Evolutionary conservation across 2,113 vertebrate genomes (phyloP), one percentile per base, ranked within the genome.

Genomic region (Echinops telfairi): DNA sequence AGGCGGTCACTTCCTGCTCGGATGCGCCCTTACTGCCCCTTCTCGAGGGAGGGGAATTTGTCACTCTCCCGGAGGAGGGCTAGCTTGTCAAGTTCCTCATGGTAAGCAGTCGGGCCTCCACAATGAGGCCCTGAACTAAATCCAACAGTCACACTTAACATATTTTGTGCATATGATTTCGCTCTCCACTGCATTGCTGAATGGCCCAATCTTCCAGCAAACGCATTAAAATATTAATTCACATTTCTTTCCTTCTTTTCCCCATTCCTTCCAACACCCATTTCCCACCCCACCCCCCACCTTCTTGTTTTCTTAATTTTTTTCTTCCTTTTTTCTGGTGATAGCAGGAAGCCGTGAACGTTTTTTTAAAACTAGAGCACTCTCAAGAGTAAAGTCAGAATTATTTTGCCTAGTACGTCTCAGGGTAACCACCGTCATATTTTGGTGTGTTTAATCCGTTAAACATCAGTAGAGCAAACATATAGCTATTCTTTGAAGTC

Each of bases 401-500:
- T 47, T 31, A 83, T 29, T 68, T 47, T 83, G 36, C 29, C 22
- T 15, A 79, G 33, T n/a, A 86, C 57, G 77, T 73, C 47, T 70
- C 5, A 58, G 62, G 57, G 75, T 43, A 81, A 89, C 47, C 6
- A 53, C 66, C 77, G 87, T 88, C 31, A 57, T 83, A 81, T 92
- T 90, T 88, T 78, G 60, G 33, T 57, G 57, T 2, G 76, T 90
- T 87, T 71, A 89, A 71, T 81, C 78, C 47, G 40, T 31, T 36
- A 83, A 89, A 85, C 22, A 81, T 58, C 38, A 58, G 25, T 77
- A 86, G 6, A 15, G 20, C 81, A 73, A 75, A 8, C 40, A 47
- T 33, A 23, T 85, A 89, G 83, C 57, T 12, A 20, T 43, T 92
- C 83, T 66, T 23, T 78, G 31, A 95, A 84, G 62, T 60, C 89